Evolutionary conservation across 2,113 vertebrate species (phyloP).

Genomic region (Oplegnathus fasciatus): DNA sequence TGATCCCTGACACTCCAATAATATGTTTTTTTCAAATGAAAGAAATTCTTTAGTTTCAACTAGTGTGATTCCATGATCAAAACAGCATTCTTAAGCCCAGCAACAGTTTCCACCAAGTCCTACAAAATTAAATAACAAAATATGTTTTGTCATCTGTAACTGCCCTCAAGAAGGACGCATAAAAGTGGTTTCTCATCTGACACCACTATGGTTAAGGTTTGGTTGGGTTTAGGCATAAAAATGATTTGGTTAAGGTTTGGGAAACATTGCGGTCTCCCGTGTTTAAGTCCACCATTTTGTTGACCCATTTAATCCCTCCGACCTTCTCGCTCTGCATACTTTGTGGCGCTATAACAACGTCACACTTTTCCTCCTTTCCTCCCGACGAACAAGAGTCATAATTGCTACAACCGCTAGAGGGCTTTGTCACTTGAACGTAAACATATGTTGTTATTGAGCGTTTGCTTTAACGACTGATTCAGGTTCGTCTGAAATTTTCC

Average conservation of each 20-base stretch:
- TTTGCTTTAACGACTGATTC: neutral
- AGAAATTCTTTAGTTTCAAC: neutral
- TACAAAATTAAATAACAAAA: neutral
- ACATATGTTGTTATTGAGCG: neutral
- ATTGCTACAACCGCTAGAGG: neutral
- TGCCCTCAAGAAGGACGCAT: neutral
- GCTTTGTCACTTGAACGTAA: neutral
- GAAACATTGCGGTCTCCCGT: neutral
- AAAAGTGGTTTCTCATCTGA: neutral
- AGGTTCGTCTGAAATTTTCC: conserved; percentile 22
- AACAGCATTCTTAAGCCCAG: neutral
- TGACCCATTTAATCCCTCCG: neutral
- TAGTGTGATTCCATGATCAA: neutral
- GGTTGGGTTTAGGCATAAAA: neutral
- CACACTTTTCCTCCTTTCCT: neutral
- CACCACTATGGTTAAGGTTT: neutral
- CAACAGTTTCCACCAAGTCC: neutral
- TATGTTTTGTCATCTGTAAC: neutral
- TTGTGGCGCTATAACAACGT: neutral
- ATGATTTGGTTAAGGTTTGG: neutral
- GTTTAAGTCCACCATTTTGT: neutral
- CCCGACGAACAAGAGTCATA: neutral
- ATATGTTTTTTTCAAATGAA: no score
- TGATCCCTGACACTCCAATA: neutral
- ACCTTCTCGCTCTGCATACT: neutral